Conservation (phyloP, 2,797 vertebrate genomes). For the Pseudocheirus occidentalis region DNA sequence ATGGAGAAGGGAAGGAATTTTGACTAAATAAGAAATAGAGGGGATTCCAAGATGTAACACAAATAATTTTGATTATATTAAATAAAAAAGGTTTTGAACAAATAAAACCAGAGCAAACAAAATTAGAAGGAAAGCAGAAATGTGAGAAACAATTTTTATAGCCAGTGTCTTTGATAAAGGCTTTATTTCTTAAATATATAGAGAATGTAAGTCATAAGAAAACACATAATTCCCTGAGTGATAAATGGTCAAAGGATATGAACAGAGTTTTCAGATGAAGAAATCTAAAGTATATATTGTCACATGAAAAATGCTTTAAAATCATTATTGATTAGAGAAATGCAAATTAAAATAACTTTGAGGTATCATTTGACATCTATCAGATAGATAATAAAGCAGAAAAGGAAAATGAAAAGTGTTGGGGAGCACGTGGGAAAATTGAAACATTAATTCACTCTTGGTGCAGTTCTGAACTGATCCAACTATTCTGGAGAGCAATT, state of each 20-base stretch:
- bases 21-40: no score
- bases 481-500: conserved; percentile 19
- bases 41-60: no score
- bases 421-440: neutral
- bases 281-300: neutral
- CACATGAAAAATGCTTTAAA: conserved; percentile 7
- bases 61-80: no score
- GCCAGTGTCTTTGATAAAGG: no score
- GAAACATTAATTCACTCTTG: neutral
- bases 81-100: no score
- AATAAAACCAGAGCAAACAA: no score
- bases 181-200: no score
- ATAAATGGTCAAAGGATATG: neutral
- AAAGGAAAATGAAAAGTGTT: neutral
- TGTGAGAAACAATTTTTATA: no score
- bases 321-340: neutral
- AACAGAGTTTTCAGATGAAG: conserved; percentile 1
- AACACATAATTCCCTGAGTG: neutral
- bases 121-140: no score
- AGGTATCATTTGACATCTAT: neutral
- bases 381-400: neutral
- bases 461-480: conserved; percentile 2
- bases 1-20: no score
- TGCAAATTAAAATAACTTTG: neutral
- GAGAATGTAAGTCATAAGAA: no score